These are phyloP conservation scores for Hepsetus odoe DNA, from an alignment of 2,113 vertebrate genomes.

Conservation along the genomic window DNA sequence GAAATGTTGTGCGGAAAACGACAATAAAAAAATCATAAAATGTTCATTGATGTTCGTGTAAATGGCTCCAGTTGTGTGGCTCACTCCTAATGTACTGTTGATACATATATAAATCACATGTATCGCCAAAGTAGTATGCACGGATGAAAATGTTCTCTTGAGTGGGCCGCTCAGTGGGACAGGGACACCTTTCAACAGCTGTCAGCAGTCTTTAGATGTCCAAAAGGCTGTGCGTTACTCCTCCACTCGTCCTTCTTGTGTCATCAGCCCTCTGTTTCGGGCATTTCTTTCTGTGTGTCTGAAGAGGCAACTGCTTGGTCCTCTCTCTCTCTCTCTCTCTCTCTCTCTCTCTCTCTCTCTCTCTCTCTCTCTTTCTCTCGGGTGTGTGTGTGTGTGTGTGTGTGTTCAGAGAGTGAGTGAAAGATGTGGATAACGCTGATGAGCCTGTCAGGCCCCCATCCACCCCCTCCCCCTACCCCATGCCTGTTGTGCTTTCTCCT, in stretches of 20 bases:
- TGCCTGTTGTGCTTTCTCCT: conserved; percentile 81
- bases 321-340: conserved; percentile 6
- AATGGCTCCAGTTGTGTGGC: too few species aligned
- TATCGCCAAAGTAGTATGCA: too few species aligned
- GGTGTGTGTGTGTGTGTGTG: conserved; percentile 12
- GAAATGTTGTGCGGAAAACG: too few species aligned
- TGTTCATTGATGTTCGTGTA: too few species aligned
- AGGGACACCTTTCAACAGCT: background rate
- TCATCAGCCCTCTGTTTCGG: conserved; percentile 26
- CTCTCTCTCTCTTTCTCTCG: background rate
- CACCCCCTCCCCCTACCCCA: conserved; percentile 70
- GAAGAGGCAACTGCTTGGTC: conserved; percentile 9
- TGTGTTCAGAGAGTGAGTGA: conserved; percentile 23
- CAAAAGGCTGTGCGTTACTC: background rate
- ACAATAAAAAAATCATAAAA: too few species aligned
- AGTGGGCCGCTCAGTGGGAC: background rate
- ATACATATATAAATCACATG: too few species aligned
- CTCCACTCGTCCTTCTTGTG: background rate
- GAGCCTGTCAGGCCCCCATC: conserved; percentile 69
- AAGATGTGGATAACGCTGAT: conserved; percentile 64
- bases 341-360: background rate
- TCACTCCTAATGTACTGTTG: too few species aligned
- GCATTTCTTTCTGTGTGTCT: conserved; percentile 29
- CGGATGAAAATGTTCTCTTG: background rate
- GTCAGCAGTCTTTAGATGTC: background rate